phyloP scores from a whole-genome alignment of 2,797 vertebrate genomes.

The Enteromius thamalakanensis region DNA sequence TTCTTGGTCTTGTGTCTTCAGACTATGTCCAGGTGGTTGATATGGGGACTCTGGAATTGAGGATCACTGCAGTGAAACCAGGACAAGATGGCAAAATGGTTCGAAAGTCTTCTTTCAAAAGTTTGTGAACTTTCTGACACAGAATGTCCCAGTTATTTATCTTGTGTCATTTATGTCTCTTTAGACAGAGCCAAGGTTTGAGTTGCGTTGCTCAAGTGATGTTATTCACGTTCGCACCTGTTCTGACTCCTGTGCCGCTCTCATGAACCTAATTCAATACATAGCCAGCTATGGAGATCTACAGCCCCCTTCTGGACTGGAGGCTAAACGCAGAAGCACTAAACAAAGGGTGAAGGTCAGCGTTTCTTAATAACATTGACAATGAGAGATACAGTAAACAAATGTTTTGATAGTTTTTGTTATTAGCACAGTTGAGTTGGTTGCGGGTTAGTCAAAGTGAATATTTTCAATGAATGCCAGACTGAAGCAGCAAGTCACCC shows the following conservation, averaged over 20 bases:
- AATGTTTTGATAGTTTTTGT: background rate
- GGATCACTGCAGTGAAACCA: constrained; percentile 90
- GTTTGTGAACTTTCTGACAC: background rate
- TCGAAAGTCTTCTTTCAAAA: constrained; percentile 55
- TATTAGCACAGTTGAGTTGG: background rate
- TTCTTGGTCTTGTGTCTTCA: constrained; percentile 62
- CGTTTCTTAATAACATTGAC: background rate
- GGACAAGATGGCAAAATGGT: constrained; percentile 86
- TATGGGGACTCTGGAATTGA: constrained; percentile 94
- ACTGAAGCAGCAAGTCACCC: constrained; percentile 74
- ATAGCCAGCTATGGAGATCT: constrained; percentile 95
- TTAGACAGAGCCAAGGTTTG: constrained; percentile 89
- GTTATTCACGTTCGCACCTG: constrained; percentile 93
- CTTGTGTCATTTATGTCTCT: constrained; percentile 4
- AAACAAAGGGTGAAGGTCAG: constrained; percentile 85
- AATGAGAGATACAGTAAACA: too few species aligned
- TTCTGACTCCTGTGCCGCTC: constrained; percentile 93
- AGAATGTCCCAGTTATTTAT: background rate
- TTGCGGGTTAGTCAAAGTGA: background rate
- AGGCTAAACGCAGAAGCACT: constrained; percentile 73
- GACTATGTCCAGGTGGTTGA: constrained; percentile 98
- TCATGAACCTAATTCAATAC: constrained; percentile 99
- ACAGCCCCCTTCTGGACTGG: constrained; percentile 78
- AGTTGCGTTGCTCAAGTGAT: constrained; percentile 96
- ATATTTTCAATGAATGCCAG: constrained; percentile 68